Evolutionary conservation across 2,888 invertebrate genomes (phyloP).

Genomic region (Dermolepida albohirtum): DNA sequence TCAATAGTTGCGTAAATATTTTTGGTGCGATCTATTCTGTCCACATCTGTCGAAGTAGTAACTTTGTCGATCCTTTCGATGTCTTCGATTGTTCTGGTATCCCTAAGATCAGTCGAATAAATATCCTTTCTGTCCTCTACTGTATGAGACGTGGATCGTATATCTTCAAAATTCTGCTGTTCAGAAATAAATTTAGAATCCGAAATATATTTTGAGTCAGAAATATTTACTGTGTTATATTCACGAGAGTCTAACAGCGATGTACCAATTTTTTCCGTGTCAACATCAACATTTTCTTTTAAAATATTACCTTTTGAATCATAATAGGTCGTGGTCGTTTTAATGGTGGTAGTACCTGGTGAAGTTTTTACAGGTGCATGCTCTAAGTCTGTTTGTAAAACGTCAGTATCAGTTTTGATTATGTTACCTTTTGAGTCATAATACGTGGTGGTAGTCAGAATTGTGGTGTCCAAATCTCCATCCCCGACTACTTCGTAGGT

Average conservation of each 20-base stretch:
- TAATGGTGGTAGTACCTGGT: slow-evolving; percentile 50
- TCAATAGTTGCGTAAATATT: neutral
- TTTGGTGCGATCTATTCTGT: neutral
- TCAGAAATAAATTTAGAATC: slow-evolving; percentile 4
- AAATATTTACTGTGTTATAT: no score
- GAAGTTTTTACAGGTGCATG: slow-evolving; percentile 29
- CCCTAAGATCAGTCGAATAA: neutral
- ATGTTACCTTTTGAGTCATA: slow-evolving; percentile 63
- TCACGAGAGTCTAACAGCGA: neutral
- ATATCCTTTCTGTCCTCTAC: slow-evolving; percentile 20
- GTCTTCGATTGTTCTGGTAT: slow-evolving; percentile 13
- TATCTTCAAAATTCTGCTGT: slow-evolving; percentile 8
- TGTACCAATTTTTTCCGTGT: slow-evolving; percentile 39
- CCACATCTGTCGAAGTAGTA: neutral
- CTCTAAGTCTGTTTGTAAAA: slow-evolving; percentile 50
- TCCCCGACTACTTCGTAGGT: slow-evolving; percentile 34
- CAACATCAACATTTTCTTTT: slow-evolving; percentile 58
- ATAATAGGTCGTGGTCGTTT: slow-evolving; percentile 62
- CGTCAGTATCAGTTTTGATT: slow-evolving; percentile 58
- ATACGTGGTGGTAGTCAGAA: slow-evolving; percentile 60
- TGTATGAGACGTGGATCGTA: neutral
- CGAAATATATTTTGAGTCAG: no score
- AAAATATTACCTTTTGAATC: slow-evolving; percentile 62
- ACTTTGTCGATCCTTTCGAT: slow-evolving; percentile 9
- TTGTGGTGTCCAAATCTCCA: slow-evolving; percentile 50